phyloP scores from a whole-genome alignment of 1,140 invertebrate species.

The Drosophila nigromelanica region DNA sequence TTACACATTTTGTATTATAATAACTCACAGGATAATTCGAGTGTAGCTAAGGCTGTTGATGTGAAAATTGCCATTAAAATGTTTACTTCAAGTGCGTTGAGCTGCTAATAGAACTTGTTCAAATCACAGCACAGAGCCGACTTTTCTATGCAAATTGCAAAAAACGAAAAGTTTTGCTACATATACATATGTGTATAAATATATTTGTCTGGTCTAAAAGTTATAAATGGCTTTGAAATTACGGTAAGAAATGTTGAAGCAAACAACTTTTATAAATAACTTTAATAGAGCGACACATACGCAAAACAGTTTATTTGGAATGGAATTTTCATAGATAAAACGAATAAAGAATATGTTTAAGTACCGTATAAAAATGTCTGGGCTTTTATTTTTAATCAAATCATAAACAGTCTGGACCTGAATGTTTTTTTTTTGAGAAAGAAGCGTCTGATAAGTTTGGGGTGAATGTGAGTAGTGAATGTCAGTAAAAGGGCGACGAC shows the following conservation, averaged over 20 bases:
- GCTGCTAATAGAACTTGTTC: constrained; percentile 21
- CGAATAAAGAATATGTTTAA: not conserved
- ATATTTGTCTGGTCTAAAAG: constrained; percentile 3
- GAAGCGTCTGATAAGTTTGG: not conserved
- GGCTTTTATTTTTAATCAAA: not conserved
- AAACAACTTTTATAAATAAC: constrained; percentile 10
- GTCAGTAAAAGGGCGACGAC: too few relatives aligned
- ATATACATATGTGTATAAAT: not conserved
- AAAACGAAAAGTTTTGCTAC: constrained; percentile 5
- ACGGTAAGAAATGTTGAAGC: not conserved
- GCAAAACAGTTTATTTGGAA: not conserved
- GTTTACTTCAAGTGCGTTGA: constrained; percentile 47
- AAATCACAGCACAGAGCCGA: constrained; percentile 13
- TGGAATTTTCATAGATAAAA: constrained; percentile 1
- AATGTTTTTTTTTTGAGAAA: not conserved
- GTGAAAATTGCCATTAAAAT: constrained; percentile 62
- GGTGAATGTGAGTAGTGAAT: too few relatives aligned
- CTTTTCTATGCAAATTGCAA: constrained; percentile 40
- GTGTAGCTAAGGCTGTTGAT: constrained; percentile 45
- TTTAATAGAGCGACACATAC: not conserved
- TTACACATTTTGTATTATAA: constrained; percentile 62
- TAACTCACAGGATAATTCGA: constrained; percentile 64
- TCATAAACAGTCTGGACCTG: constrained; percentile 1
- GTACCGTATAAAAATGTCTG: not conserved
- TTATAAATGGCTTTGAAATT: not conserved